Base-by-base conservation (phyloP, 2,113 vertebrate species). In the Sinocyclocheilus grahami region DNA sequence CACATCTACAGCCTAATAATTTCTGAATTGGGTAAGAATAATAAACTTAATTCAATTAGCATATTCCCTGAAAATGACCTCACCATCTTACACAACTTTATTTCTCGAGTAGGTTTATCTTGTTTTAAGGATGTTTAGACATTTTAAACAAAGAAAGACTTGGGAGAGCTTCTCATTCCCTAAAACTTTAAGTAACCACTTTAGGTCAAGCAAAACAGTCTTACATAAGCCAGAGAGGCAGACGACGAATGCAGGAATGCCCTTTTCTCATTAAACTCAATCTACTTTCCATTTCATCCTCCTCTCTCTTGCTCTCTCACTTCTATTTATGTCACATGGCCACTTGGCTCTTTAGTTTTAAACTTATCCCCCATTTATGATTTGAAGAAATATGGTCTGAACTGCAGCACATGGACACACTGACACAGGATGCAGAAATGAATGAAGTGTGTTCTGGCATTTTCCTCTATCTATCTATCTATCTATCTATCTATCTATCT, bases 151-250 rank as follows among this genome's bases (percentile, higher is more conserved):
- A 69, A 33, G 37, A 72, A 42, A 10, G 67, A 39, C 37, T 39
- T 51, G n/a, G 11, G 46, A 30, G 82, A 83, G 75, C 72, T 42
- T 87, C 88, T 80, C 51, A 83, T 86, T 76, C 74, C 69, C 80
- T 58, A 33, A 79, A 89, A 89, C 88, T 88, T 87, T 90, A 92
- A 84, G 90, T 91, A 92, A 94, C 90, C 92, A 91, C 93, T 91
- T 92, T 16, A 92, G 86, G 79, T 58, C 85, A 91, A 90, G 81
- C 51, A 55, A 83, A 89, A 88, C 87, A 88, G 77, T 79, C 89
- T 94, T 93, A 91, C 90, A 89, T 92, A 94, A 93, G 89, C 75
- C 72, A 67, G 74, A 72, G 86, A 88, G 86, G 78, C 89, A 37
- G 18, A 74, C 82, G 46, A 63, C 51, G 13, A 78, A 88, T 63